Base-by-base conservation (phyloP, 2,888 invertebrate genomes). In the Neoaliturus tenellus region DNA sequence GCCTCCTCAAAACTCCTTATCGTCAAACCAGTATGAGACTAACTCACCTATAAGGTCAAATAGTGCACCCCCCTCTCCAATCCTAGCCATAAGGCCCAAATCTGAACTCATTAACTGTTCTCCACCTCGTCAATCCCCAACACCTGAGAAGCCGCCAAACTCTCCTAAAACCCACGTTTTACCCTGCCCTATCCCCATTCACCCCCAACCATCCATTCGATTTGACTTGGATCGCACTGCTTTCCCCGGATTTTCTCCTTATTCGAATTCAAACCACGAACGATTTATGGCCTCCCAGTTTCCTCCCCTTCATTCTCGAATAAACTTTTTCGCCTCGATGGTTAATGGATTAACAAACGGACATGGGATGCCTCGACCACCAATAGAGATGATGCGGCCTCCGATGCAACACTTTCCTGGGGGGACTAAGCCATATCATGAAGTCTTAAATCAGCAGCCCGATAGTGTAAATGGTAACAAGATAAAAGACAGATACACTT, bases 401-500 rank as follows among this genome's bases (percentile, higher is more conserved):
- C 88, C 87, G 14, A 82, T 87, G 23, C 67, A 84, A 62, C 87
- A 86, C 67, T 83, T 69, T 55, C 48, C 44, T 1, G 81, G 75
- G 3, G 85, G 90, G 1, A 92, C 93, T 67, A 95, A 95, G 81
- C 94, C 95, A 58, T 96, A 94, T 89, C 95, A 95, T 85, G 96
- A 96, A 73, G 92, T 93, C 28, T 91, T 96, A 71, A 90, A 91
- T 83, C 88, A 89, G 0, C 89, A 89, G 10, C 41, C 92, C 91
- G 88, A 91, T 91, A 84, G 81, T 33, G 33, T 92, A 92, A 8
- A 91, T 2, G 91, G 90, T 83, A 91, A 93, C 12, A 96, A 97
- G 90, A 92, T 95, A 73, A 95, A 97, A 89, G 98, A 98, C 91
- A 94, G 98, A 81, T 99, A 99, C 91, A 96, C 98, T 69, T 99